Conservation (phyloP, 2,113 vertebrate species). For the Hiodon alosoides region DNA sequence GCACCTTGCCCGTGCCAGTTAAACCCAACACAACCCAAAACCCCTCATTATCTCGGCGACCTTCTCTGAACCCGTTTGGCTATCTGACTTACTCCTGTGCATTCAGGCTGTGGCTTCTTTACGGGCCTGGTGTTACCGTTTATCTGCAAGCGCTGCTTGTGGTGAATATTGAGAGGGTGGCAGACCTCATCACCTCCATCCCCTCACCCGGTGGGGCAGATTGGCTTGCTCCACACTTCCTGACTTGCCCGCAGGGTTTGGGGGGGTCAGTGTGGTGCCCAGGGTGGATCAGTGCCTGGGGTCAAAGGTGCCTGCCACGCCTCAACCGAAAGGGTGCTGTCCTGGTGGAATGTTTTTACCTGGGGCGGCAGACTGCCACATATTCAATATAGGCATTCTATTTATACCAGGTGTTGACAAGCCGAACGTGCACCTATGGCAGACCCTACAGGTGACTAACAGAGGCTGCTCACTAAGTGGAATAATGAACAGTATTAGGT, state of each 20-base stretch:
- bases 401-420: constrained; percentile 68
- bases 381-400: background rate
- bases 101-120: too few relatives aligned
- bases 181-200: background rate
- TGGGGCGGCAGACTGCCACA: background rate
- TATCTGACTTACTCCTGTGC: background rate
- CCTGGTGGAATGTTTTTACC: background rate
- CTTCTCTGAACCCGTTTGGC: background rate
- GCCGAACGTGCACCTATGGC: constrained; percentile 69
- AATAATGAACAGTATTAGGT: constrained; percentile 99
- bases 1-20: constrained; percentile 39
- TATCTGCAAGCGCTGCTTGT: too few relatives aligned
- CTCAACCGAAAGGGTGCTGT: background rate
- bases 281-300: too few relatives aligned
- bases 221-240: background rate
- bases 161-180: too few relatives aligned
- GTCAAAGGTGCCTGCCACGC: too few relatives aligned
- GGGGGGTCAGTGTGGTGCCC: too few relatives aligned
- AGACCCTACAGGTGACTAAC: constrained; percentile 91
- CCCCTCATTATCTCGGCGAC: background rate
- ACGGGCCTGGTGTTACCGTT: too few relatives aligned
- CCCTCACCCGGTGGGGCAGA: background rate
- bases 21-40: constrained; percentile 12
- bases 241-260: too few relatives aligned
- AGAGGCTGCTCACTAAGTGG: constrained; percentile 97